Base-by-base conservation (phyloP, 2,797 vertebrate species). In the Scolopax rusticola region DNA sequence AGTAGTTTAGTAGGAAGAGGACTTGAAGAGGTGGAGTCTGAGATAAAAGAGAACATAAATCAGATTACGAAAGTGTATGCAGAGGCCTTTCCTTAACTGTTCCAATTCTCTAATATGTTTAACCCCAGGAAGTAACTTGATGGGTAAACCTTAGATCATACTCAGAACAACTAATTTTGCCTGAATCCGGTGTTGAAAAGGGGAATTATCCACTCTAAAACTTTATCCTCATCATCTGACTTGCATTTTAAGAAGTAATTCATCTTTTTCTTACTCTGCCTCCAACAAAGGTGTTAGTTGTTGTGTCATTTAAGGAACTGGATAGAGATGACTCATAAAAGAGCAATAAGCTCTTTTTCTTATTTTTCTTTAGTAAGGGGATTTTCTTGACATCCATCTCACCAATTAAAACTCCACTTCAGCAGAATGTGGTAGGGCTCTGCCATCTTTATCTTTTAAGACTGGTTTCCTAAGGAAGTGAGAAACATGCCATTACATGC, bases 121-220 rank as follows among this genome's bases (percentile, higher is more conserved):
- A 97, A 95, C 91, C 57, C 64, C 93, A 96, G 96, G 95, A 97
- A 94, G 74, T 88, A 91, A 81, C 79, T 95, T 95, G 87, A 88
- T 95, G 95, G 79, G 61, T 87, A 96, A 96, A 92, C 68, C 76
- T 97, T 91, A 95, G 90, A 95, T 97, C 96, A 94, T 83, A 45
- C 78, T 88, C 81, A 91, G 93, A 95, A 83, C 70, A 87, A 92
- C 93, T 95, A 93, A 95, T 97, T 97, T 97, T 94, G 61, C 73
- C 88, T 83, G 91, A 97, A 96, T 97, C 93, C 47, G 23, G 82
- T 93, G 91, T 84, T 97, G 96, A 97, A 97, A 97, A 91, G 95
- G 50, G 90, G 96, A 96, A 96, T 97, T 97, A 97, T 71, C 75
- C 43, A 33, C 67, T 93, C 87, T 87, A 77, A 96, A 95, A 86